These are phyloP conservation scores for Anniella stebbinsi DNA, from an alignment of 2,797 vertebrate species.

Conservation along the genomic window DNA sequence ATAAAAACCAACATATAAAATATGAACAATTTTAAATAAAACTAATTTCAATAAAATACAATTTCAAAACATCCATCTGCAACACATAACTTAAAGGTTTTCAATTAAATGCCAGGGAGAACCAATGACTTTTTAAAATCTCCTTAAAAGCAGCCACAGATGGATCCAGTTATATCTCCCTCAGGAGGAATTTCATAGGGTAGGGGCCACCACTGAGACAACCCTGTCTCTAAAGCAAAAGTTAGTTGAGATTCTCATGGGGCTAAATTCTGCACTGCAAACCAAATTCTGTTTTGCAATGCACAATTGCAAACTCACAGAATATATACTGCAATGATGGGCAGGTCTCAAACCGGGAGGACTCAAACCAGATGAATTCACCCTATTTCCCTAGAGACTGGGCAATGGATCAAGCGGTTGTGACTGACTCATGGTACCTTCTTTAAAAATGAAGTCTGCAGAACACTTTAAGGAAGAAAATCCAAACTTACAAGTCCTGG, in stretches of 20 bases:
- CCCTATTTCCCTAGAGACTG: not conserved
- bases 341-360: not conserved
- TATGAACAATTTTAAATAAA: too few relatives aligned
- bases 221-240: not conserved
- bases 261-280: not conserved
- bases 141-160: too few relatives aligned
- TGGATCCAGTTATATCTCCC: too few relatives aligned
- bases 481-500: slow-evolving; percentile 93
- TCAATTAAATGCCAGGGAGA: too few relatives aligned
- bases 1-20: too few relatives aligned
- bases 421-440: not conserved
- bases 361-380: not conserved
- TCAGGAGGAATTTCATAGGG: too few relatives aligned
- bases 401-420: not conserved
- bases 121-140: too few relatives aligned
- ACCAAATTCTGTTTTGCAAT: not conserved
- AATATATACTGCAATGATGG: not conserved
- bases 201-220: too few relatives aligned
- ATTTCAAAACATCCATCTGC: too few relatives aligned
- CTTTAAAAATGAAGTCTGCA: not conserved
- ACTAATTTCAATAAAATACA: too few relatives aligned
- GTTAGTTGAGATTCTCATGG: not conserved
- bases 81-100: too few relatives aligned
- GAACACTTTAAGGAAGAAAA: not conserved
- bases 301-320: not conserved